These are phyloP conservation scores for Pantelozetes paolii DNA, from an alignment of 2,888 invertebrate genomes.

Conservation along the genomic window DNA sequence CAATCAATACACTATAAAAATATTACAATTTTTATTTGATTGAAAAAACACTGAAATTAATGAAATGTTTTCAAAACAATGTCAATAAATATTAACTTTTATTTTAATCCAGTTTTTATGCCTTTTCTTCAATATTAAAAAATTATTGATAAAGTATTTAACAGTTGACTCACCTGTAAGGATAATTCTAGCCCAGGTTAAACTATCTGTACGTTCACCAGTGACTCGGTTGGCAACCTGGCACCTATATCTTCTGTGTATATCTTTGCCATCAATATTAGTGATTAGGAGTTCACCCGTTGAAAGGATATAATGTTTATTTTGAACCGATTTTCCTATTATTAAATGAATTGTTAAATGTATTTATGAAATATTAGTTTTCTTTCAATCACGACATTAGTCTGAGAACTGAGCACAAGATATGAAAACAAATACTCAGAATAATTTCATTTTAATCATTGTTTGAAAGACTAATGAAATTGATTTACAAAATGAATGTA, in stretches of 20 bases:
- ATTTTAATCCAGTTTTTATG: too few species aligned
- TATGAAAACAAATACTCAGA: neutral
- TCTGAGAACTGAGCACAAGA: neutral
- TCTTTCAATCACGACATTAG: neutral
- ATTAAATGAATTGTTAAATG: neutral
- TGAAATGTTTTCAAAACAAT: too few species aligned
- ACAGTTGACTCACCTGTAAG: conserved; percentile 44
- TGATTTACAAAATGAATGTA: neutral
- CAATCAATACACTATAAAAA: too few species aligned
- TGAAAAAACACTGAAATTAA: too few species aligned
- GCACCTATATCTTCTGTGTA: conserved; percentile 45
- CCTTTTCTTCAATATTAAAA: too few species aligned
- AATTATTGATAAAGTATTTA: too few species aligned
- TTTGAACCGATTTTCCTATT: conserved; percentile 20
- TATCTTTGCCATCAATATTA: conserved; percentile 43
- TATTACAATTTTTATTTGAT: too few species aligned
- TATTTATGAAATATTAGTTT: conserved; percentile 7
- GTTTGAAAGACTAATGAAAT: neutral
- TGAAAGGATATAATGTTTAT: conserved; percentile 39
- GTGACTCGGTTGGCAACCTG: conserved; percentile 46
- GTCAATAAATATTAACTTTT: too few species aligned
- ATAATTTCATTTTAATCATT: neutral
- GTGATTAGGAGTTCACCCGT: conserved; percentile 46
- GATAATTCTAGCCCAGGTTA: conserved; percentile 45
- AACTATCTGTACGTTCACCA: conserved; percentile 44